Conservation (phyloP, 2,113 vertebrate genomes). For the Tursiops truncatus region DNA sequence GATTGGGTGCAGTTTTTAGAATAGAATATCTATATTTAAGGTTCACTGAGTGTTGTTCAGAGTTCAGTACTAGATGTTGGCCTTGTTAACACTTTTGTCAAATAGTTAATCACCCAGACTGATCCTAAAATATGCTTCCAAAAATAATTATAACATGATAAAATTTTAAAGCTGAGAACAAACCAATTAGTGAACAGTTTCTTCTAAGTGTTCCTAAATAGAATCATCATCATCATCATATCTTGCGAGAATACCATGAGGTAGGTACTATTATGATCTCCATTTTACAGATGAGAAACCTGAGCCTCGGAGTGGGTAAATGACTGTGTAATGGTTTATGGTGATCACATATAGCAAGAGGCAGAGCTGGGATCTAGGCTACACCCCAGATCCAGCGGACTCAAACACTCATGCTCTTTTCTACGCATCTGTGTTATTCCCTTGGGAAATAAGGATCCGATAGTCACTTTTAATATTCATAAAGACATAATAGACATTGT, state of each 20-base stretch:
- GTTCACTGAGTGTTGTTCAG: neutral
- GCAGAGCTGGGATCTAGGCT: neutral
- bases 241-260: neutral
- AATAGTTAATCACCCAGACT: neutral
- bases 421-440: neutral
- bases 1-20: neutral
- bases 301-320: neutral
- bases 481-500: neutral
- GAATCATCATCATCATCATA: neutral
- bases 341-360: neutral
- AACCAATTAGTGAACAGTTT: neutral
- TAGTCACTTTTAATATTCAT: slow-evolving; percentile 6
- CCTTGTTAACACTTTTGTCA: neutral
- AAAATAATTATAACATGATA: slow-evolving; percentile 8
- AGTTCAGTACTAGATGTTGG: neutral
- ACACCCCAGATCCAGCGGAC: neutral
- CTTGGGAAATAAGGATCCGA: neutral
- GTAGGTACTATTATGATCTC: neutral
- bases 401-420: neutral
- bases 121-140: slow-evolving; percentile 24
- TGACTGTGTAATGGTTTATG: neutral
- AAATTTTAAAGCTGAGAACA: slow-evolving; percentile 27
- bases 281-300: neutral
- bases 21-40: slow-evolving; percentile 3
- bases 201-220: neutral